phyloP scores from a whole-genome alignment of 2,888 invertebrate genomes.

The Sclerodermus sp. region DNA sequence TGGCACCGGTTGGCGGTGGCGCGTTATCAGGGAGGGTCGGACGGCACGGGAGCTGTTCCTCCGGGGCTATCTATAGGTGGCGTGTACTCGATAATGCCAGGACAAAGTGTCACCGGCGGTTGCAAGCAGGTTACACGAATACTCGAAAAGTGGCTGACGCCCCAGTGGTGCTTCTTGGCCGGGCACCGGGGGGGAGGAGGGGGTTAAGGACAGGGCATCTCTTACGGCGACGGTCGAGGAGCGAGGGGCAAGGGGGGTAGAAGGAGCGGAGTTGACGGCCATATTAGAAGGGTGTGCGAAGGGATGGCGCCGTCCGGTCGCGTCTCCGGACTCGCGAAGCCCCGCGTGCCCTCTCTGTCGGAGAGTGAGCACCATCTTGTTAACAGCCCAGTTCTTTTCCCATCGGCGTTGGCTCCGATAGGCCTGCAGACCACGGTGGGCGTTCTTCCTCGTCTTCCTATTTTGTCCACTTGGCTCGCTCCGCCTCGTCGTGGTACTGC shows the following conservation, averaged over 20 bases:
- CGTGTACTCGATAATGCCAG: conserved; percentile 50
- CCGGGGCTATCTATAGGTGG: conserved; percentile 40
- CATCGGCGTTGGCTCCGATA: conserved; percentile 48
- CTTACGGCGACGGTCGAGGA: neutral
- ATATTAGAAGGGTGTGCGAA: conserved; percentile 41
- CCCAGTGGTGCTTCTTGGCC: neutral
- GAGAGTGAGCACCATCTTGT: conserved; percentile 52
- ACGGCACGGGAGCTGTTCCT: conserved; percentile 38
- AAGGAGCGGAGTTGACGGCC: conserved; percentile 33
- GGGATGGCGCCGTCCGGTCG: conserved; percentile 37
- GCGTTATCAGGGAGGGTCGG: conserved; percentile 1
- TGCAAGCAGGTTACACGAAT: conserved; percentile 41
- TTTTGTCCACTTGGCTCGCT: conserved; percentile 47
- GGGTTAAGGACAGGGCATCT: no score
- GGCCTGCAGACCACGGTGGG: conserved; percentile 49
- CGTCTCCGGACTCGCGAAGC: conserved; percentile 24
- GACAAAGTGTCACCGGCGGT: conserved; percentile 42
- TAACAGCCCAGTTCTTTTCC: conserved; percentile 51
- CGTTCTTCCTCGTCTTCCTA: conserved; percentile 51
- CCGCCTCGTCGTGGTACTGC: conserved; percentile 48
- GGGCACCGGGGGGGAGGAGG: neutral
- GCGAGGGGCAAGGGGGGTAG: neutral
- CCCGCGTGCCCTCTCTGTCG: conserved; percentile 20
- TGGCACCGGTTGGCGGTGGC: no score
- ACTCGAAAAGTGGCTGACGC: conserved; percentile 33